Conservation (phyloP, 2,888 invertebrate genomes). For the Leptothorax acervorum region DNA sequence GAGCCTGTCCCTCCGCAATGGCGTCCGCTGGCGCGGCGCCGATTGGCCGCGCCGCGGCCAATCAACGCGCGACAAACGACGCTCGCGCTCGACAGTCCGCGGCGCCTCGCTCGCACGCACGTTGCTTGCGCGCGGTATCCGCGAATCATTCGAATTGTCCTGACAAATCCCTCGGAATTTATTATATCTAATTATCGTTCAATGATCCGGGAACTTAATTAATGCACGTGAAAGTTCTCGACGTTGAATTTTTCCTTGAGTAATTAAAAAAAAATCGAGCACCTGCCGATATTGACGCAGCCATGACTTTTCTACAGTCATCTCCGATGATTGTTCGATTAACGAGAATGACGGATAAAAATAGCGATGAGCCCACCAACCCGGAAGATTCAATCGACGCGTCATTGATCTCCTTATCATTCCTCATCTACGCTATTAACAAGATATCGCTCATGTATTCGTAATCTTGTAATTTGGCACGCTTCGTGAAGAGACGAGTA, state of each 20-base stretch:
- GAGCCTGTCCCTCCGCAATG: constrained; percentile 79
- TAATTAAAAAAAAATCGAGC: background rate
- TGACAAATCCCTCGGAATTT: background rate
- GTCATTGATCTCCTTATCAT: constrained; percentile 7
- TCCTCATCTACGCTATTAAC: constrained; percentile 6
- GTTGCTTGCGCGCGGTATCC: background rate
- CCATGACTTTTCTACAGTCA: background rate
- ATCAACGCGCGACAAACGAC: constrained; percentile 62
- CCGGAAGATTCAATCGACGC: constrained; percentile 6
- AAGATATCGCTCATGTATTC: background rate
- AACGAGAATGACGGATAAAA: background rate
- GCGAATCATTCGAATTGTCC: background rate
- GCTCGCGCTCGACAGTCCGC: constrained; percentile 22
- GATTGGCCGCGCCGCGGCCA: constrained; percentile 75
- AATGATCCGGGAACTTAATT: background rate
- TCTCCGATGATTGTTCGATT: background rate
- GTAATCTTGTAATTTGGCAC: background rate
- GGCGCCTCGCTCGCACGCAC: background rate
- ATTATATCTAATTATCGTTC: background rate
- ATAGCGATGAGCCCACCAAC: constrained; percentile 11
- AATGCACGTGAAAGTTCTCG: background rate
- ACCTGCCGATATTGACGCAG: background rate
- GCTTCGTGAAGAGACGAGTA: background rate
- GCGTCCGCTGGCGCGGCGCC: constrained; percentile 73
- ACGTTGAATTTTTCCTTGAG: background rate